These are phyloP conservation scores for Rhynchonycteris naso DNA, from an alignment of 2,797 vertebrate genomes.

Conservation along the genomic window DNA sequence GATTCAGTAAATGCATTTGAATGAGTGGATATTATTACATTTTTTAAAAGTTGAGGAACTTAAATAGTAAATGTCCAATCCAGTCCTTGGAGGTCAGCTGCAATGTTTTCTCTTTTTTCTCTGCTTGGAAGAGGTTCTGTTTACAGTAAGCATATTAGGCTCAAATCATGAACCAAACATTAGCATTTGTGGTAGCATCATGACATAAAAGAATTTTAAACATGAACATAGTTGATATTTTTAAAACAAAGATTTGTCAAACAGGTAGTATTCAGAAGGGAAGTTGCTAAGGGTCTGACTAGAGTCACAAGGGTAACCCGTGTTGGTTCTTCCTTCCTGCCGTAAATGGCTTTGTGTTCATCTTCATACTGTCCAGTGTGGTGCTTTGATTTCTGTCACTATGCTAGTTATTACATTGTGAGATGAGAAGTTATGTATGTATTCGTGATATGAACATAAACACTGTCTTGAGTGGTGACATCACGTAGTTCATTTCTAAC, in stretches of 20 bases:
- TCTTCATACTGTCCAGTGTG: not conserved
- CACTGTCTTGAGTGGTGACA: not conserved
- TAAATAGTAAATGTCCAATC: not conserved
- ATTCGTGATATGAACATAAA: not conserved
- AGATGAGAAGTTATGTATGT: not conserved
- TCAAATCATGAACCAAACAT: slow-evolving; percentile 13
- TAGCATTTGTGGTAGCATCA: not conserved
- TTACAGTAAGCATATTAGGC: not conserved
- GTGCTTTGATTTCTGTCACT: not conserved
- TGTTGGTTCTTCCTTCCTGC: not conserved
- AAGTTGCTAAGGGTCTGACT: not conserved
- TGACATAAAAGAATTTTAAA: slow-evolving; percentile 11
- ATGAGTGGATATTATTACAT: not conserved
- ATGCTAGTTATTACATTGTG: not conserved
- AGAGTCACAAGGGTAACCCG: not conserved
- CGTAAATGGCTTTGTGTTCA: not conserved
- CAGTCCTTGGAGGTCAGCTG: not conserved
- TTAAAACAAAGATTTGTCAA: not conserved
- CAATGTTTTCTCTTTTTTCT: not conserved
- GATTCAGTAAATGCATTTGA: not conserved
- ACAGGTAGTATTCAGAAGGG: not conserved
- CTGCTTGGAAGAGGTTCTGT: not conserved
- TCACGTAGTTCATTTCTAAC: not conserved
- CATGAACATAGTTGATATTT: not conserved
- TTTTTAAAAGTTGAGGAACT: not conserved